Evolutionary conservation across 92 coral and sea anemone genomes (phyloP), one percentile per base, ranked within the genome.

Genomic region (Zoanthus gigantus): DNA sequence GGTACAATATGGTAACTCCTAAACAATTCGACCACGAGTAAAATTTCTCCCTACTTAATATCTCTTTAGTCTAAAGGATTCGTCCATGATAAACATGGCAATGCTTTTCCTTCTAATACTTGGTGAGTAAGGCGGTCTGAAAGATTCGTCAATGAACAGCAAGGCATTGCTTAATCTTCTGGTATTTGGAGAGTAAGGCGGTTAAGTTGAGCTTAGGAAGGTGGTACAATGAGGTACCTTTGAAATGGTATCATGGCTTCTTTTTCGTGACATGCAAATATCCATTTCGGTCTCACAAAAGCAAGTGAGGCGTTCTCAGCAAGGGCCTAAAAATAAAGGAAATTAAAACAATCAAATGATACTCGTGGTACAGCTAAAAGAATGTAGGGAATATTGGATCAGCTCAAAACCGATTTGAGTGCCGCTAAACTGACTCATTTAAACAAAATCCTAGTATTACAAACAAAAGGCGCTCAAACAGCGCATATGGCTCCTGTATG

Each of bases 201-300:
- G 66, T 29, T 17, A 6, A 7, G 15, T 8, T 28, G 45, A 28
- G 46, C 46, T 81, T 74, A 81, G 9, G 85, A 66, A 13, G 85
- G 92, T 6, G 99, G 99, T 34, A 93, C 94, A 73, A 97, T 90
- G 30, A 97, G 93, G 89, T 97, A 97, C n/a, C 97, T 94, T 56
- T 97, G 99, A 89, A 92, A 97, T 46, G 99, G 99, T 83, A 97
- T 98, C 87, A 95, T 66, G 72, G 94, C 92, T 58, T 93, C 90
- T 82, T 94, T 97, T 63, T 95, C 98, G 71, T 97, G 98, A 79
- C 99, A 97, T 52, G 94, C 92, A 82, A 94, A 87, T 79, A 97
- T 91, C 99, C 99, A 97, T 94, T 94, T 94, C 69, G 99, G 99
- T n/a, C 92, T 94, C 57, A 97, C 94, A 77, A 97, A 97, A 28